Evolutionary conservation across 2,797 vertebrate species (phyloP).

Genomic region (Numenius phaeopus): DNA sequence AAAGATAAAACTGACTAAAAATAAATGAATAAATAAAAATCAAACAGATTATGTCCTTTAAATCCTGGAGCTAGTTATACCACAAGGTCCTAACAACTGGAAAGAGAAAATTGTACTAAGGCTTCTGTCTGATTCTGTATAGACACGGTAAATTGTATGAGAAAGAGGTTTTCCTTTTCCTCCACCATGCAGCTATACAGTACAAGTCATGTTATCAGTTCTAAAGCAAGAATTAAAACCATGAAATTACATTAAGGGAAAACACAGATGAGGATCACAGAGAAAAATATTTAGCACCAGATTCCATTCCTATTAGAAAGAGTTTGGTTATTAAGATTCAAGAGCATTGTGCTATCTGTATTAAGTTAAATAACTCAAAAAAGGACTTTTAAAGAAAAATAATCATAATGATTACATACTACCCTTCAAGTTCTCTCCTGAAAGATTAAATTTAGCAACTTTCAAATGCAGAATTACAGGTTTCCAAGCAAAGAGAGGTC

Average conservation of each 20-base stretch:
- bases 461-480: neutral
- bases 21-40: neutral
- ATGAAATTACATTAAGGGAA: neutral
- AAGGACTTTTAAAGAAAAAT: neutral
- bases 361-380: neutral
- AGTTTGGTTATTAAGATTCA: neutral
- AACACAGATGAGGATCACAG: neutral
- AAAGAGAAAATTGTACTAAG: neutral
- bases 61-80: neutral
- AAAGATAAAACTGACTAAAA: neutral
- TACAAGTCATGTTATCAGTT: neutral
- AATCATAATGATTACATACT: neutral
- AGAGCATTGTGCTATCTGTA: neutral
- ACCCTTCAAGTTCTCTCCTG: neutral
- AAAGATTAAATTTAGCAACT: neutral
- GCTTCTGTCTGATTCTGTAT: neutral
- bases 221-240: neutral
- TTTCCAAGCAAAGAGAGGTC: neutral
- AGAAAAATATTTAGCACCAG: neutral
- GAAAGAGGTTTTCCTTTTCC: neutral
- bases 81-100: neutral
- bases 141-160: rapidly evolving
- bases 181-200: neutral
- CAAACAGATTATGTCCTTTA: neutral
- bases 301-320: neutral